Base-by-base conservation (phyloP, 2,797 vertebrate species). In the Poecilia wingei region DNA sequence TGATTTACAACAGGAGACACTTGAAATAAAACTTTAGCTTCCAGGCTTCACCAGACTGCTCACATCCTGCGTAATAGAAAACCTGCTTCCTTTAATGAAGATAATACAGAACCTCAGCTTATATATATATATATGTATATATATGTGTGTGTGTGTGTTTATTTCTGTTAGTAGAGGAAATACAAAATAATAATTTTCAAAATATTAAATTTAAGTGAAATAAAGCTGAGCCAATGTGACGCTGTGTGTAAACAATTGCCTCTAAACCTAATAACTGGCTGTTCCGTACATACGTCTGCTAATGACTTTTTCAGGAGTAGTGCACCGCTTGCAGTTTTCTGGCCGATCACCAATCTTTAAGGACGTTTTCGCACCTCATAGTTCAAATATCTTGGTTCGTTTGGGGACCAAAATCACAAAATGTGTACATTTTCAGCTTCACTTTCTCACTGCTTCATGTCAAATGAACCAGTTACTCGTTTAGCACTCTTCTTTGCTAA, bases 1-100 rank as follows among this genome's bases (percentile, higher is more conserved):
- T 85, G 91, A 94, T 94, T 93, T 94, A 94, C 79, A 88, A 88
- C 93, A 90, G 92, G 93, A 93, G 92, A 91, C 93, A 89, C 79
- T 81, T 78, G 90, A 90, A 92, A 89, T 95, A 92, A 93, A 93
- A 91, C 41, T 43, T 74, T 66, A 75, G 79, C 88, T 89, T 64
- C 22, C 84, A 78, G 93, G 87, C 78, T 78, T 79, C 14, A 84
- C 78, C 70, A 64, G 82, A 82, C 71, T 39, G 82, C 82, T 70
- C 39, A 70, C 68, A 92, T 93, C 91, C 91, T 93, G 82, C 57
- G 70, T 79, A 41, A 83, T 85, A 82, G 75, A 82, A 53, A 87
- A 87, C 83, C 92, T 94, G 92, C 89, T 94, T 95, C 94, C 94
- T 92, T 81, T 78, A 53, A 85, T 82, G 39, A 78, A 83, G 89